These are phyloP conservation scores for Orthonyx spaldingii DNA, from an alignment of 2,113 vertebrate species.

Conservation along the genomic window DNA sequence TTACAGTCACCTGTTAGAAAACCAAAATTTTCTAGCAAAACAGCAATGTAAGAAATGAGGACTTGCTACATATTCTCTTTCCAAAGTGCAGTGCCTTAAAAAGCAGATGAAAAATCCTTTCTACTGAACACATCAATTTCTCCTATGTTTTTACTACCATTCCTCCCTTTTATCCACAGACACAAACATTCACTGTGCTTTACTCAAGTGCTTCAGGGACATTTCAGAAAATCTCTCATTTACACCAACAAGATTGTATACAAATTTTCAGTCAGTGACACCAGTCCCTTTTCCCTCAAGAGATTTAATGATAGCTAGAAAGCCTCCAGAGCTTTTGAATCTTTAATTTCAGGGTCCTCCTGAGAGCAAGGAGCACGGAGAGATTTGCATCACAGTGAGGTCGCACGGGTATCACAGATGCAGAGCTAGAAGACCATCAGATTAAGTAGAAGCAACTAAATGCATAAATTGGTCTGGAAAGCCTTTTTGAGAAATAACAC, in stretches of 20 bases:
- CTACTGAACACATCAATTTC: not conserved
- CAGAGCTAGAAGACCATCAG: not conserved
- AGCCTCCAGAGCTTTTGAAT: not conserved
- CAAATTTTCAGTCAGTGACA: not conserved
- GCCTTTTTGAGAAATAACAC: not conserved
- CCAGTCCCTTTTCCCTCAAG: not conserved
- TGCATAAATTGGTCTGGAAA: not conserved
- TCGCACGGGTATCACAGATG: accelerated
- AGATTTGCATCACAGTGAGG: not conserved
- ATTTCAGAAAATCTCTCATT: not conserved
- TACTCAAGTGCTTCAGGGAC: not conserved
- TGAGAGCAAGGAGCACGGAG: not conserved
- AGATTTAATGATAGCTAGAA: not conserved
- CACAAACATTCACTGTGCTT: not conserved
- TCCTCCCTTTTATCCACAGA: not conserved
- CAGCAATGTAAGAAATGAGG: not conserved
- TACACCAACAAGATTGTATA: not conserved
- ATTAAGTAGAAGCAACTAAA: not conserved
- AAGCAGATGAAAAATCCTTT: not conserved
- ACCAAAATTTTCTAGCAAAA: not conserved
- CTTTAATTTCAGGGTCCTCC: not conserved
- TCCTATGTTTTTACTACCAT: not conserved
- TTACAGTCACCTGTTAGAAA: not conserved
- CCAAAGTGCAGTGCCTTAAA: not conserved
- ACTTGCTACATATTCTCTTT: not conserved